Evolutionary conservation across 2,888 invertebrate genomes (phyloP), one percentile per base, ranked within the genome.

Genomic region (Rutpela maculata): DNA sequence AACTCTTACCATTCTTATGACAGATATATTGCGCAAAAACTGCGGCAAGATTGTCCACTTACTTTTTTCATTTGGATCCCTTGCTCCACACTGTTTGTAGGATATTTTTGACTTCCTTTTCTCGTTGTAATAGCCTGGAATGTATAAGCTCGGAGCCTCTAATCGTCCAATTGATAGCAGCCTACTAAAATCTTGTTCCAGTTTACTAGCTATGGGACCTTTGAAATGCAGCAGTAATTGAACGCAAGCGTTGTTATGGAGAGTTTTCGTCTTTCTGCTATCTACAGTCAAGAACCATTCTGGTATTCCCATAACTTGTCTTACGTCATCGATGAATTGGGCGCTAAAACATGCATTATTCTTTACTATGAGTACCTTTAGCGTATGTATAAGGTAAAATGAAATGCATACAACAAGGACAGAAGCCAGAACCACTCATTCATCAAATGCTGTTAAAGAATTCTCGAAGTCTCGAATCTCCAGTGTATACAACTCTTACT

Each of bases 271-370:
- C 88, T 94, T 94, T 7, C 97, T 92, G 55, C 94, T 93, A 90
- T 97, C 97, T 73, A 96, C 94, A 18, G 95, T 94, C 82, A 98
- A 88, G 94, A 97, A 95, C 98, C 98, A 98, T 87, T 95, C 95
- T 0, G 97, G 97, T 74, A 95, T 94, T 35, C 96, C 97, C 94
- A 98, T 92, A 35, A 97, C 94, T 71, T 92, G 91, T 50, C 97
- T 92, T 10, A 97, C 91, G 82, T 97, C 96, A 76, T 94, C 94
- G 82, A 98, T 92, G 90, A 98, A 98, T 89, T 95, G 95, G 0
- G 95, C 94, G 0, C 97, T 97, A 75, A 72, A 63, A 55, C 9
- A 55, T 55, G 9, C 9, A 55, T 55, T 0, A 26, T 26, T 26
- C 4, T 26, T 26, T n/a, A n/a, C n/a, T n/a, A n/a, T n/a, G n/a